phyloP scores from a whole-genome alignment of 2,797 vertebrate species.

The Okamejei kenojei region DNA sequence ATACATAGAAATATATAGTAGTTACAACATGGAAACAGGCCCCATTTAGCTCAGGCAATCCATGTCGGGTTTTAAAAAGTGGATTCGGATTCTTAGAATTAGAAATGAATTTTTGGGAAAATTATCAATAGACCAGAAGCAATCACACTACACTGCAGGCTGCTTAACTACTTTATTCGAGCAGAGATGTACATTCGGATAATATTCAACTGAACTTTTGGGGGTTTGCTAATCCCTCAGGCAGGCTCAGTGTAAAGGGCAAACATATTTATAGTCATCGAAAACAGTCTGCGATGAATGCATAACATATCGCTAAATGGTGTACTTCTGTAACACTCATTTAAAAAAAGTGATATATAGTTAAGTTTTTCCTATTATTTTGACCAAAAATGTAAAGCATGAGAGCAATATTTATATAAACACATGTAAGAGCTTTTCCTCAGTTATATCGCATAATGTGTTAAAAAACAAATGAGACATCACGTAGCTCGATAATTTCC shows the following conservation, averaged over 20 bases:
- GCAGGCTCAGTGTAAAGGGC: constrained; percentile 75
- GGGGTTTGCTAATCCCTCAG: constrained; percentile 73
- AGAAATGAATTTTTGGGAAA: constrained; percentile 26
- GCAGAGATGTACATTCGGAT: constrained; percentile 55
- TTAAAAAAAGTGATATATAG: constrained; percentile 51
- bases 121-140: constrained; percentile 28
- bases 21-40: constrained; percentile 4
- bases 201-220: constrained; percentile 65
- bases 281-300: constrained; percentile 72
- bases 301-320: constrained; percentile 55
- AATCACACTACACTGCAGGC: constrained; percentile 26
- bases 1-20: neutral
- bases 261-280: constrained; percentile 85
- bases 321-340: constrained; percentile 54
- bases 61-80: constrained; percentile 6
- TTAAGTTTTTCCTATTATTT: constrained; percentile 60
- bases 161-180: constrained; percentile 36
- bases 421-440: constrained; percentile 45
- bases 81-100: constrained; percentile 23
- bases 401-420: constrained; percentile 69
- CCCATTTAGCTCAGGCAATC: constrained; percentile 4
- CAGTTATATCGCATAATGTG: constrained; percentile 75
- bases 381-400: constrained; percentile 65
- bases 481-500: constrained; percentile 72
- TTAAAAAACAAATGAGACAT: constrained; percentile 73